Evolutionary conservation across 2,888 invertebrate species (phyloP), one percentile per base, ranked within the genome.

Genomic region (Tiliacea citrago): DNA sequence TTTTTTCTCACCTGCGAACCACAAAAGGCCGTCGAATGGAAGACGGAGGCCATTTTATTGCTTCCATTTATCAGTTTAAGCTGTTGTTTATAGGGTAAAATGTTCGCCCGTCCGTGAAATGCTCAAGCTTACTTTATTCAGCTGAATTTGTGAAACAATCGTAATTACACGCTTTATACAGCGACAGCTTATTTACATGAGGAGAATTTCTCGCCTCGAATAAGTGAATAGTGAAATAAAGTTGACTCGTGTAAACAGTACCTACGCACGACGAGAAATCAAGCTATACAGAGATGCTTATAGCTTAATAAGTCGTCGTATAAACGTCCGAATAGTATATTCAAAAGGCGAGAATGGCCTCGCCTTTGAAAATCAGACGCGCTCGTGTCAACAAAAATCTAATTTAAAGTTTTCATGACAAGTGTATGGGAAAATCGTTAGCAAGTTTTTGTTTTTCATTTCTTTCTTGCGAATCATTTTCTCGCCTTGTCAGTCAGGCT

Each of bases 1-100:
- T 84, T 85, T 86, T 87, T 85, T 86, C 88, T 87, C 89, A 91
- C 88, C 91, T 90, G 91, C 78, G 86, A 69, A 68, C 87, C 86
- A 85, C 88, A 88, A 88, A 88, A 86, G 77, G 81, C 82, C 75
- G 78, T 83, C 76, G 73, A 90, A 90, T 87, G 84, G 88, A 89
- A 87, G 88, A 88, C 81, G 86, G 83, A 75, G 84, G 86, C 83
- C 81, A 81, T 84, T 89, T 90, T 89, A 91, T 90, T 90, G 79
- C 87, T 76, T 68, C 79, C 88, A 89, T 91, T 90, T 86, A 88
- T 91, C 87, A 90, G 83, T 84, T 85, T 79, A 81, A 83, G 80
- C 83, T 74, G 83, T 87, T 86, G 81, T 86, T 84, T 86, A 89
- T 86, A 42, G 71, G 74, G 45, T 55, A 67, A 82, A 71, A 77